Evolutionary conservation across 2,113 vertebrate genomes (phyloP).

Genomic region (Siphamia tubifer): DNA sequence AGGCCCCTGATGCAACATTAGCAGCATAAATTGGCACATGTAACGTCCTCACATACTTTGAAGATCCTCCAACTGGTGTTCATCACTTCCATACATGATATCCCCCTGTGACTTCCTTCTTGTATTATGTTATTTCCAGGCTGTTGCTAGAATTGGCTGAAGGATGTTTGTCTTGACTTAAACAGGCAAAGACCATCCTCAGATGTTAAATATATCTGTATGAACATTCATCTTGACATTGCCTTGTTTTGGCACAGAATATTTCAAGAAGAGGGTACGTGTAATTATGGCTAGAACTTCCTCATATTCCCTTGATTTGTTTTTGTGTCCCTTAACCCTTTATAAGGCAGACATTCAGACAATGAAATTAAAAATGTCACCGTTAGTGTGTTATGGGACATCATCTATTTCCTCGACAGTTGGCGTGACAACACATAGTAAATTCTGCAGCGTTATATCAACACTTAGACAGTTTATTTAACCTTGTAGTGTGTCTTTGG

Average conservation of each 20-base stretch:
- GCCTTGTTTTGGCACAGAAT: constrained; percentile 14
- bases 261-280: neutral
- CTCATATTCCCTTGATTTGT: neutral
- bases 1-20: constrained; percentile 19
- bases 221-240: constrained; percentile 11
- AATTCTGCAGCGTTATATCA: no score
- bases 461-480: no score
- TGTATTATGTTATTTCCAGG: constrained; percentile 33
- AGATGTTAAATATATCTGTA: constrained; percentile 56
- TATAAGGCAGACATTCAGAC: no score
- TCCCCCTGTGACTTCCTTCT: constrained; percentile 3
- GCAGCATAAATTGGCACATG: constrained; percentile 10
- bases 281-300: neutral
- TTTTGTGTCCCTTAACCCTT: neutral
- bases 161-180: constrained; percentile 47
- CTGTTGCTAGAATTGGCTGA: constrained; percentile 10
- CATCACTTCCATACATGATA: constrained; percentile 2
- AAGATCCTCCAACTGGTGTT: constrained; percentile 16
- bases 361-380: no score
- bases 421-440: no score
- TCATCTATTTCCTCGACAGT: no score
- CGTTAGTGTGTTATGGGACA: no score
- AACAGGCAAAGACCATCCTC: neutral
- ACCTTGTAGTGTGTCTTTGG: no score
- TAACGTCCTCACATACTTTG: constrained; percentile 12